Base-by-base conservation (phyloP, 2,888 invertebrate genomes). In the Punctoribates punctum region DNA sequence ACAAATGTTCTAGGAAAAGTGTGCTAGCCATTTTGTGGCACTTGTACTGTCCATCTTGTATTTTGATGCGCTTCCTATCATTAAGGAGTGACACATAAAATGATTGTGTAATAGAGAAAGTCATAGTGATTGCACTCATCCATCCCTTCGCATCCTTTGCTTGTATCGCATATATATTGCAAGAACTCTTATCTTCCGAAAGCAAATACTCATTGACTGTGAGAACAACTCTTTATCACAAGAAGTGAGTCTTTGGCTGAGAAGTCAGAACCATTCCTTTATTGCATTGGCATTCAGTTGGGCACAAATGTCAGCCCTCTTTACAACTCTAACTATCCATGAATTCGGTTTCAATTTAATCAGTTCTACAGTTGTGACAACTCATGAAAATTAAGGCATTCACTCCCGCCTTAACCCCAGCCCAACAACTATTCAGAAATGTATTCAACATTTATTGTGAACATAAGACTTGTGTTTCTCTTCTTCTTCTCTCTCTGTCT, bases 241-340 rank as follows among this genome's bases (percentile, higher is more conserved):
- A 65, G 20, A 29, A 17, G 6, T 17, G 17, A 65, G 62, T 34
- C 34, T 34, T 34, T 65, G 17, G 1, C 25, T 25, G 6, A 57
- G n/a, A n/a, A n/a, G n/a, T n/a, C n/a, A n/a, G n/a, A n/a, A 8
- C 25, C 57, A 13, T 57, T 20, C 13, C 11, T 57, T 23, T 57
- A 23, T 23, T 57, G 20, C 23, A 11, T 23, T 54, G 54, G 20
- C 25, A 54, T 54, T 54, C 54, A 23, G 54, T 54, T 23, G 11
- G 11, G 27, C 34, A n/a, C 29, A 62, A 65, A 17, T 23, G 25
- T 57, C 13, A 23, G 57, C 20, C 20, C 11, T n/a, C 11, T 23
- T 57, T 57, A 57, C 23, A 57, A 57, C 57, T 34, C 65, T 34
- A 65, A 65, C 65, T 65, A 29, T 65, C 65, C 34, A 38, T 65